Evolutionary conservation across 2,797 vertebrate species (phyloP).

Genomic region (Rhinophrynus dorsalis): DNA sequence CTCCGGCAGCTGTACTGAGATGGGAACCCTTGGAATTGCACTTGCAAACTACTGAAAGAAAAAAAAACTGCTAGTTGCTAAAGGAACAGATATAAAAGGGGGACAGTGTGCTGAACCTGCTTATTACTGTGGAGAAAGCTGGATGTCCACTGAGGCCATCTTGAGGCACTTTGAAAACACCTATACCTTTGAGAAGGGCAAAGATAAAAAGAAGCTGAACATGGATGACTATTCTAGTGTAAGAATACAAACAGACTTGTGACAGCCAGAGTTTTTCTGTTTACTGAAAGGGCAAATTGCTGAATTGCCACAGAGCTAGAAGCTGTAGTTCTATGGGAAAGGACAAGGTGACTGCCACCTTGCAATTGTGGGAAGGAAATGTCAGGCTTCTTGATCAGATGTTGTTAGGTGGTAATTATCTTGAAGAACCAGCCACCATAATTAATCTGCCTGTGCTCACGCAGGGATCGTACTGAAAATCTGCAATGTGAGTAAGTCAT

Average conservation of each 20-base stretch:
- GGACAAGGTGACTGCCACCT: too few species aligned
- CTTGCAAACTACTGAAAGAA: constrained; percentile 69
- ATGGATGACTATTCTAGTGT: constrained; percentile 33
- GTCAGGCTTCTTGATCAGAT: too few species aligned
- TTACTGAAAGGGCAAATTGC: too few species aligned
- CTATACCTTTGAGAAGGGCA: constrained; percentile 49
- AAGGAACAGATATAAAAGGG: constrained; percentile 70
- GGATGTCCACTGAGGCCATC: constrained; percentile 74
- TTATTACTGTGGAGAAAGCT: constrained; percentile 65
- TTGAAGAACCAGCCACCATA: too few species aligned
- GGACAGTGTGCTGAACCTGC: constrained; percentile 68
- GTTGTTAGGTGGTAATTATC: too few species aligned
- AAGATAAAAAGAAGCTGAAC: constrained; percentile 63
- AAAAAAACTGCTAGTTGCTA: constrained; percentile 65
- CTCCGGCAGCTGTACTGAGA: constrained; percentile 74
- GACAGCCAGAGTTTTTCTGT: too few species aligned
- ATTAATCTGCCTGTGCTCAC: too few species aligned
- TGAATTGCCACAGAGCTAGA: too few species aligned
- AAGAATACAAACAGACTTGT: constrained; percentile 56
- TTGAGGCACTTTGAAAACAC: constrained; percentile 66
- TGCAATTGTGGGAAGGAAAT: too few species aligned
- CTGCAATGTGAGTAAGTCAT: too few species aligned
- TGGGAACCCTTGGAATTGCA: constrained; percentile 80
- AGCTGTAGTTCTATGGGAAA: too few species aligned
- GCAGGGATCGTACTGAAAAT: too few species aligned